Conservation (phyloP, 2,888 invertebrate species). For the Nomada ruficornis region DNA sequence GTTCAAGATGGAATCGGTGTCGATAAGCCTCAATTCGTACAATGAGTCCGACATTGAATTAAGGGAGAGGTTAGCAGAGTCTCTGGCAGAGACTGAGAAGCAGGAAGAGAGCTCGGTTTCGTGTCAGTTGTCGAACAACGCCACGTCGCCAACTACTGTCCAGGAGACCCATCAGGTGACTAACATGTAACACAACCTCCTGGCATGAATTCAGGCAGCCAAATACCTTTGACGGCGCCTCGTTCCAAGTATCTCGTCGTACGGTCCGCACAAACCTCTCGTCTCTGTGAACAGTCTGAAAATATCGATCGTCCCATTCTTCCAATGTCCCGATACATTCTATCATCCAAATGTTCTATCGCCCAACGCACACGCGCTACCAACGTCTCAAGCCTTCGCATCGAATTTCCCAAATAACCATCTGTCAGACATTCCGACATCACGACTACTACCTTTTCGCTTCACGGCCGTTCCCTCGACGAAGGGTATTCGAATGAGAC, state of each 20-base stretch:
- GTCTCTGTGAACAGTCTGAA: constrained; percentile 74
- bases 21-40: constrained; percentile 76
- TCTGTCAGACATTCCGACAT: too few species aligned
- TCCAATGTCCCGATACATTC: constrained; percentile 6
- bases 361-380: constrained; percentile 1
- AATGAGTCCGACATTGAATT: constrained; percentile 76
- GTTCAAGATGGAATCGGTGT: constrained; percentile 75
- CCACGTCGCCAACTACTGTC: constrained; percentile 63
- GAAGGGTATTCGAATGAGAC: constrained; percentile 65
- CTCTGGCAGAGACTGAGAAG: constrained; percentile 67
- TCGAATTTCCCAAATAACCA: background rate
- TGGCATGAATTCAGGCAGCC: constrained; percentile 79
- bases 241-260: constrained; percentile 74
- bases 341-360: constrained; percentile 37
- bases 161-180: constrained; percentile 81
- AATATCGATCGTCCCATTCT: constrained; percentile 45
- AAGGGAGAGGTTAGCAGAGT: constrained; percentile 78
- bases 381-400: too few species aligned
- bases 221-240: constrained; percentile 70
- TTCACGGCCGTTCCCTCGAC: background rate
- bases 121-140: constrained; percentile 71
- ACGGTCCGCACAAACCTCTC: constrained; percentile 70
- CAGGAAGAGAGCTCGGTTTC: constrained; percentile 68
- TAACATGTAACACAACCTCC: constrained; percentile 79
- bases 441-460: too few species aligned